Evolutionary conservation across 2,113 vertebrate species (phyloP), one percentile per base, ranked within the genome.

Genomic region (Saiga tatarica): DNA sequence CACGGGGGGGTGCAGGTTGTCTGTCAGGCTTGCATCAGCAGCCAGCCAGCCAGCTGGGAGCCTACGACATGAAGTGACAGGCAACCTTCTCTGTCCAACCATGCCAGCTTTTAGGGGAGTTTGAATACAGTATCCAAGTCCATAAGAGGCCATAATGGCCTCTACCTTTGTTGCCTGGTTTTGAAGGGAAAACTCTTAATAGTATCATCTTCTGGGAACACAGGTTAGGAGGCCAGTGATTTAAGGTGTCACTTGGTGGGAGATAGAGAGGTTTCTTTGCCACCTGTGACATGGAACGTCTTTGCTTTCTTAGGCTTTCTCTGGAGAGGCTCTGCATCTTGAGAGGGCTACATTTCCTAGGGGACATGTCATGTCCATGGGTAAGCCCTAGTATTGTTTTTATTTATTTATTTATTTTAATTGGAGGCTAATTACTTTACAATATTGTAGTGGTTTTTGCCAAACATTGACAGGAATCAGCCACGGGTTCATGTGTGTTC

Each of bases 401-500:
- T 71, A 6, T 71, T 36, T 0, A 23, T 71, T 71, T 36, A 36
- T 71, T 71, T 36, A 39, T 39, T 39, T 39, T 23, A 71, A 64
- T 39, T 74, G 67, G 21, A 74, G 21, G 36, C n/a, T 25, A 74
- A 25, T 74, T 23, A 71, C 19, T 71, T 39, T 71, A 23, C 67
- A 74, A 74, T 74, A 74, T 74, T 74, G 67, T 39, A 39, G n/a
- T 74, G 19, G 0, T 39, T 74, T 19, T 67, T 67, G 64, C 64
- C 64, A 67, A 39, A 39, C 36, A 39, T 6, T 0, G 0, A 74
- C 67, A 39, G 1, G 5, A 39, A 39, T 39, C n/a, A 74, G 67
- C 10, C 19, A 74, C 5, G 0, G 10, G 67, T 0, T 0, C 21
- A 74, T 0, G 1, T 39, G n/a, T 39, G 36, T 74, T 39, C 21